Conservation (phyloP, 1,140 invertebrate species). For the Macrosteles quadrilineatus region DNA sequence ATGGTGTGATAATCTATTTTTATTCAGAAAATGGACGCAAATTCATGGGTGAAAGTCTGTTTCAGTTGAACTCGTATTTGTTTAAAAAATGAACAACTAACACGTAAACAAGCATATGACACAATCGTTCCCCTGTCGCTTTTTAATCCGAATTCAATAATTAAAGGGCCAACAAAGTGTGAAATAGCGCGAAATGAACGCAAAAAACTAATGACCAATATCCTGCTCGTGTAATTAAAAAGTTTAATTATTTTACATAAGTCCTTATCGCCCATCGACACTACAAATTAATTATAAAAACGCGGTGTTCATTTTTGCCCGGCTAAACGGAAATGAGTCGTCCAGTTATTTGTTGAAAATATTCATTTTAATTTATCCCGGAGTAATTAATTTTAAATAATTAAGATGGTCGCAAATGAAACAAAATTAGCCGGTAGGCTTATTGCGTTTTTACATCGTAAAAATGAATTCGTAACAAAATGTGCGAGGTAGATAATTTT, state of each 20-base stretch:
- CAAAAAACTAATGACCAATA: conserved; percentile 24
- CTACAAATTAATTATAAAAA: conserved; percentile 25
- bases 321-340: not conserved
- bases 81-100: too few species aligned
- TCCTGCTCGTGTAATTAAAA: conserved; percentile 17
- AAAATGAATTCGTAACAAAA: conserved; percentile 19
- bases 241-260: conserved; percentile 26
- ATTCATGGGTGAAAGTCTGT: too few species aligned
- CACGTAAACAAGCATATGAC: too few species aligned
- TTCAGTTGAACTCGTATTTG: too few species aligned
- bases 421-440: conserved; percentile 20
- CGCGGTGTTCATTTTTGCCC: conserved; percentile 3
- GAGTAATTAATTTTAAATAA: conserved; percentile 24
- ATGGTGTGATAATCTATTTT: too few species aligned
- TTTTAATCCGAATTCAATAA: conserved; percentile 11
- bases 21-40: too few species aligned
- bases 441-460: conserved; percentile 16
- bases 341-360: conserved; percentile 18
- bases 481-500: conserved; percentile 11
- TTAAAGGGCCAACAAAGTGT: conserved; percentile 1
- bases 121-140: too few species aligned
- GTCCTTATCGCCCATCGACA: conserved; percentile 11
- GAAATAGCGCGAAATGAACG: not conserved
- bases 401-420: conserved; percentile 20
- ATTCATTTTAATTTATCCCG: conserved; percentile 12